These are phyloP conservation scores for Muscicapa comitata DNA, from an alignment of 2,797 vertebrate genomes.

Conservation along the genomic window DNA sequence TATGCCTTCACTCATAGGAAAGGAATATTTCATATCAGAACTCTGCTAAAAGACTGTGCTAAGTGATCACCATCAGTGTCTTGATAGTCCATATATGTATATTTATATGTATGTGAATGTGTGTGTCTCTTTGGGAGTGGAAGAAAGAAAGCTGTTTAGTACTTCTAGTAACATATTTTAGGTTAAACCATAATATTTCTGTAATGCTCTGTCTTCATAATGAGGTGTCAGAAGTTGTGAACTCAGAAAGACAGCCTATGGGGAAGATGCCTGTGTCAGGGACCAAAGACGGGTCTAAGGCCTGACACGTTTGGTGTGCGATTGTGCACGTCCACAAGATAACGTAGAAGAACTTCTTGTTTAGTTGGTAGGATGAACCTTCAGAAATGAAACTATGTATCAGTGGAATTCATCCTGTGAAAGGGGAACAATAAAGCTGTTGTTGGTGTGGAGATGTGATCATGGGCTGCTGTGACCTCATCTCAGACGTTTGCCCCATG, in stretches of 20 bases:
- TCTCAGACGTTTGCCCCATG: not conserved
- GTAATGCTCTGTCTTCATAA: not conserved
- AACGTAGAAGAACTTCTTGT: not conserved
- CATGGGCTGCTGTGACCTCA: not conserved
- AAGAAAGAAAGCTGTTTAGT: not conserved
- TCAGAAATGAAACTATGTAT: not conserved
- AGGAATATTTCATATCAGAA: not conserved
- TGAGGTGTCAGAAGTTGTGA: not conserved
- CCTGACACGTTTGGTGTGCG: not conserved
- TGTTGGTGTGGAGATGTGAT: not conserved
- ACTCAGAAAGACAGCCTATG: not conserved
- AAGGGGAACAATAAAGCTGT: not conserved
- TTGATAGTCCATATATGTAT: not conserved
- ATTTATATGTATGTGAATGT: not conserved
- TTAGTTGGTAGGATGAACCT: not conserved
- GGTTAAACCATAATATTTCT: not conserved
- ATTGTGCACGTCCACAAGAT: not conserved
- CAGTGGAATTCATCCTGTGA: not conserved
- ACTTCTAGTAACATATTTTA: not conserved
- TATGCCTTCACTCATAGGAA: not conserved
- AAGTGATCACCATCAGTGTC: not conserved
- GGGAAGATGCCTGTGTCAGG: not conserved
- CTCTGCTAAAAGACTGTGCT: not conserved
- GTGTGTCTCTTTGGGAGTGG: not conserved
- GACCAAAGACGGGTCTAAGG: rapidly evolving